Conservation (phyloP, 2,797 vertebrate species). For the Novumbra hubbsi region DNA sequence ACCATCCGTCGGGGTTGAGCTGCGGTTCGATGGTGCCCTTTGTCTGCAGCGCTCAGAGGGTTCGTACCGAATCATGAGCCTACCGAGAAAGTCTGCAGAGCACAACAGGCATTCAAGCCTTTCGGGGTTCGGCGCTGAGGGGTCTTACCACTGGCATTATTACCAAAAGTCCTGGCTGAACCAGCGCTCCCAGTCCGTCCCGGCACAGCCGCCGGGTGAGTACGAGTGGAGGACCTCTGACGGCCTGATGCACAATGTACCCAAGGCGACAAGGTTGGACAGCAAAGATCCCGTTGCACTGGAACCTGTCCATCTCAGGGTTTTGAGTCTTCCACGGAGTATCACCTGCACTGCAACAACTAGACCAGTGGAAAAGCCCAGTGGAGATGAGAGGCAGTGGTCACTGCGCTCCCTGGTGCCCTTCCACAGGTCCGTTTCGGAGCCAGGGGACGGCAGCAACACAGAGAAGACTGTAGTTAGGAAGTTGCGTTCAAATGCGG, state of each 20-base stretch:
- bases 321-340: slow-evolving; percentile 35
- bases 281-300: neutral
- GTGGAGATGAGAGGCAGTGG: slow-evolving; percentile 8
- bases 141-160: slow-evolving; percentile 28
- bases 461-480: slow-evolving; percentile 4
- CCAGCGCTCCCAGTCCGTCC: slow-evolving; percentile 5
- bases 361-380: neutral
- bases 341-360: slow-evolving; percentile 2
- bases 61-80: slow-evolving; percentile 51
- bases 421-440: slow-evolving; percentile 60
- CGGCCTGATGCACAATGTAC: neutral
- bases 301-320: slow-evolving; percentile 12
- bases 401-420: slow-evolving; percentile 39
- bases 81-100: neutral
- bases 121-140: slow-evolving; percentile 3
- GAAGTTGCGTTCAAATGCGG: slow-evolving; percentile 16
- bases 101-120: slow-evolving; percentile 14
- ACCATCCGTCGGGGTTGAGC: neutral
- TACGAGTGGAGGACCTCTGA: slow-evolving; percentile 46
- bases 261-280: neutral
- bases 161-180: slow-evolving; percentile 42
- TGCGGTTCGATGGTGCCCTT: slow-evolving; percentile 9
- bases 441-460: slow-evolving; percentile 29
- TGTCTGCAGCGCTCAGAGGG: slow-evolving; percentile 28
- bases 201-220: slow-evolving; percentile 45